phyloP scores from a whole-genome alignment of 2,113 vertebrate species.

The Panthera tigris region DNA sequence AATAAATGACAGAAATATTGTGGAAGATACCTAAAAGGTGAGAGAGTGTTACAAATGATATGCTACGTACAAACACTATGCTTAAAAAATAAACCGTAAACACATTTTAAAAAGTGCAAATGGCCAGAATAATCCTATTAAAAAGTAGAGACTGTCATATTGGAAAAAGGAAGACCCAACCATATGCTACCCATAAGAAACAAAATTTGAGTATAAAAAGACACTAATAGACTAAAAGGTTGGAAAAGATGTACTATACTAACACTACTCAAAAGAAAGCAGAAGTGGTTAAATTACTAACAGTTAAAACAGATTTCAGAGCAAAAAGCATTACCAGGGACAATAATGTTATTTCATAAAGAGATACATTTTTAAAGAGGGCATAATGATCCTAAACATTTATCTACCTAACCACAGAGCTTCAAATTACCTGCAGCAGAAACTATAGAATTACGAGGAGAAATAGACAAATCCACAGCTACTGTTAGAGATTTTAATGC shows the following conservation, averaged over 20 bases:
- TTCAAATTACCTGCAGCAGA: neutral
- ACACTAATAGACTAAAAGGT: constrained; percentile 2
- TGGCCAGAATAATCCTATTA: neutral
- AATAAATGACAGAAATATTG: neutral
- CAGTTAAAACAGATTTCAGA: neutral
- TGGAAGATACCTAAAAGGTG: neutral
- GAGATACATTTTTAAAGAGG: neutral
- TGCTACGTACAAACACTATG: neutral
- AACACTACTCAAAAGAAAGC: neutral
- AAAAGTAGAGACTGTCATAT: neutral
- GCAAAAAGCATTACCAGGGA: neutral
- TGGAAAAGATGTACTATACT: neutral
- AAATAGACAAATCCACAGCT: neutral
- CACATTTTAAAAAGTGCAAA: neutral
- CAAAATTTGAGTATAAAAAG: neutral
- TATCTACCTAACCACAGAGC: neutral
- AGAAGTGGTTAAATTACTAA: neutral
- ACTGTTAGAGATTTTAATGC: neutral
- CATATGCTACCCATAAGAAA: neutral
- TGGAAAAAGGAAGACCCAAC: neutral
- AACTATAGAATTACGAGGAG: neutral
- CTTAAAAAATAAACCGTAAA: neutral
- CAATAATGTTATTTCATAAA: neutral
- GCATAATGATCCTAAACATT: neutral
- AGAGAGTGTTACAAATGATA: neutral